Conservation (phyloP, 2,797 vertebrate genomes). For the Eupleurogrammus muticus region DNA sequence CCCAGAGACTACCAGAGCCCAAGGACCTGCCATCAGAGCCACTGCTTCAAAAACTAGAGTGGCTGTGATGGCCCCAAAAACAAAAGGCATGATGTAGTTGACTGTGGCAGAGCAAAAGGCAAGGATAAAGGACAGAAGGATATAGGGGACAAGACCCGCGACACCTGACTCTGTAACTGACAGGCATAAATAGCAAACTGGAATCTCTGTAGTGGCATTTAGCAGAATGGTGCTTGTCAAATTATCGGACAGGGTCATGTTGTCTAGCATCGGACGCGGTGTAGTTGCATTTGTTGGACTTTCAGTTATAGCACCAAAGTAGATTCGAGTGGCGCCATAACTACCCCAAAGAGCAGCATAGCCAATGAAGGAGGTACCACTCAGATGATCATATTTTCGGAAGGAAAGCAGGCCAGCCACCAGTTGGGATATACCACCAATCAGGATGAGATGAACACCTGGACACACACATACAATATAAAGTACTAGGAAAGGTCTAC, state of each 20-base stretch:
- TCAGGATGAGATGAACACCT: conserved; percentile 91
- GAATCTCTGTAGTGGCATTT: conserved; percentile 12
- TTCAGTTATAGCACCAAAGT: conserved; percentile 66
- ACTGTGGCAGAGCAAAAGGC: conserved; percentile 92
- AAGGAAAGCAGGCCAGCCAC: conserved; percentile 90
- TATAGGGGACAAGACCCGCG: conserved; percentile 89
- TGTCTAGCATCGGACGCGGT: background rate
- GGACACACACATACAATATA: conserved; percentile 7
- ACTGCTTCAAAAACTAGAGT: conserved; percentile 89
- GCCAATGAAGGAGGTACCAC: conserved; percentile 88
- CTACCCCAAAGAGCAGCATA: conserved; percentile 92
- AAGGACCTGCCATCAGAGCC: conserved; percentile 77
- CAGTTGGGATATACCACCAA: conserved; percentile 89
- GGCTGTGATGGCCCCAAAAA: conserved; percentile 88
- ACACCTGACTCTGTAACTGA: conserved; percentile 81
- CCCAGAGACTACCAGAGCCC: conserved; percentile 88
- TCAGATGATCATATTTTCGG: conserved; percentile 91
- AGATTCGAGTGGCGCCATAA: conserved; percentile 88
- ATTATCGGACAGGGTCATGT: conserved; percentile 23
- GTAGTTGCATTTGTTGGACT: background rate
- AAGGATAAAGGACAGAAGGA: conserved; percentile 86
- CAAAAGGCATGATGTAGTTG: conserved; percentile 93
- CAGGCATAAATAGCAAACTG: conserved; percentile 18
- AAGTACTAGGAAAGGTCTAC: background rate
- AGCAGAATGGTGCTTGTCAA: conserved; percentile 24